Conservation (phyloP, 2,113 vertebrate genomes). For the Garra rufa region DNA sequence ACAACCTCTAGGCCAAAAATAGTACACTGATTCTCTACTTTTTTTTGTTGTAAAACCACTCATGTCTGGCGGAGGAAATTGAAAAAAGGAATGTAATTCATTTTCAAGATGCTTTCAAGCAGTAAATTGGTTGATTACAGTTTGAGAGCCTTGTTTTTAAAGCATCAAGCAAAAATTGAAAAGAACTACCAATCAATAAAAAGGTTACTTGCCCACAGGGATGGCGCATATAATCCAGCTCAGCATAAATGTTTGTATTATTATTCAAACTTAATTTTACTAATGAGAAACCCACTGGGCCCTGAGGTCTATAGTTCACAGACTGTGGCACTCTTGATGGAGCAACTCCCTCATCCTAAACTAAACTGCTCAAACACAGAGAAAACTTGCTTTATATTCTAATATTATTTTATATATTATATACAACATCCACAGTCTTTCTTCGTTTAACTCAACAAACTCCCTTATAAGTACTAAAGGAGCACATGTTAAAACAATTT, state of each 20-base stretch:
- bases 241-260: constrained; percentile 15
- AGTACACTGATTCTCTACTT: not conserved
- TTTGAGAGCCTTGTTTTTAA: constrained; percentile 37
- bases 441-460: not conserved
- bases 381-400: not conserved
- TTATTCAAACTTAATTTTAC: constrained; percentile 31
- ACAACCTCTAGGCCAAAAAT: constrained; percentile 34
- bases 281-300: constrained; percentile 23
- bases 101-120: constrained; percentile 42
- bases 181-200: constrained; percentile 36
- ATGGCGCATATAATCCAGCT: not conserved
- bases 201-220: constrained; percentile 32
- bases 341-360: not conserved
- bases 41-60: constrained; percentile 18
- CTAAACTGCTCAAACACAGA: not conserved
- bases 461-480: not conserved
- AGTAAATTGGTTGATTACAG: constrained; percentile 44
- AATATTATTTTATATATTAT: not conserved
- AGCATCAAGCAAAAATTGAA: constrained; percentile 17
- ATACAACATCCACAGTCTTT: not conserved
- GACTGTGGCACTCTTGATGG: not conserved
- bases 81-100: constrained; percentile 37
- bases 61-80: constrained; percentile 10
- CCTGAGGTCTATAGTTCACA: constrained; percentile 23
- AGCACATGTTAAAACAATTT: not conserved